Evolutionary conservation across 1,140 invertebrate genomes (phyloP).

Genomic region (Aphidius ervi): DNA sequence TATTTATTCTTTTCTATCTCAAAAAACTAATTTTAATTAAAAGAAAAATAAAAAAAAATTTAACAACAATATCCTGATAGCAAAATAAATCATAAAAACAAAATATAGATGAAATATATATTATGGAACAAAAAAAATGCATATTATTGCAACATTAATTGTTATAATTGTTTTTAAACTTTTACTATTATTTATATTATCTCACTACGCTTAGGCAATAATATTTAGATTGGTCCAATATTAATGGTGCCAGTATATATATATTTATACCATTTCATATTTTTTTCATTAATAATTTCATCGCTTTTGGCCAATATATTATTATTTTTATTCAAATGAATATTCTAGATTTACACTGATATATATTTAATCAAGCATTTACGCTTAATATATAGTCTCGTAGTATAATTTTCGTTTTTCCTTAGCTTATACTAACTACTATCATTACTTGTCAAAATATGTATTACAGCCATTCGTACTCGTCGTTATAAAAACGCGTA

Average conservation of each 20-base stretch:
- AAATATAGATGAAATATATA: background rate
- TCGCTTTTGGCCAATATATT: slow-evolving; percentile 1
- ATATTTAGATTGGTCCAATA: slow-evolving; percentile 49
- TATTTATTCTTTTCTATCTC: too few relatives aligned
- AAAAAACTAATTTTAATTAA: too few relatives aligned
- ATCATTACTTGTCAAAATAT: slow-evolving; percentile 13
- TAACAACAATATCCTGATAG: too few relatives aligned
- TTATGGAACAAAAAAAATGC: too few relatives aligned
- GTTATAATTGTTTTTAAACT: too few relatives aligned
- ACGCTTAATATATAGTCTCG: background rate
- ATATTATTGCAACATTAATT: too few relatives aligned
- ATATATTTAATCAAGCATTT: background rate
- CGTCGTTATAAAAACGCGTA: background rate
- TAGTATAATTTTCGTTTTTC: background rate
- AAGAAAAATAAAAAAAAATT: background rate
- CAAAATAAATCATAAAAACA: background rate
- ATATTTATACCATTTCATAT: slow-evolving; percentile 12
- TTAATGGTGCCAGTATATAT: slow-evolving; percentile 31
- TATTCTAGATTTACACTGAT: slow-evolving; percentile 10
- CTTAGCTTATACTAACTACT: slow-evolving; percentile 1
- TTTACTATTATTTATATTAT: slow-evolving; percentile 13
- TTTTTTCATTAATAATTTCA: background rate
- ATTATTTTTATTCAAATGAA: too few relatives aligned
- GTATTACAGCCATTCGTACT: slow-evolving; percentile 21
- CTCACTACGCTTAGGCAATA: slow-evolving; percentile 35